A percentile compares a stretch with the other conserved stretches of the same genome.
Conservation (phyloP, 2,113 vertebrate species). For the Gadus chalcogrammus region DNA sequence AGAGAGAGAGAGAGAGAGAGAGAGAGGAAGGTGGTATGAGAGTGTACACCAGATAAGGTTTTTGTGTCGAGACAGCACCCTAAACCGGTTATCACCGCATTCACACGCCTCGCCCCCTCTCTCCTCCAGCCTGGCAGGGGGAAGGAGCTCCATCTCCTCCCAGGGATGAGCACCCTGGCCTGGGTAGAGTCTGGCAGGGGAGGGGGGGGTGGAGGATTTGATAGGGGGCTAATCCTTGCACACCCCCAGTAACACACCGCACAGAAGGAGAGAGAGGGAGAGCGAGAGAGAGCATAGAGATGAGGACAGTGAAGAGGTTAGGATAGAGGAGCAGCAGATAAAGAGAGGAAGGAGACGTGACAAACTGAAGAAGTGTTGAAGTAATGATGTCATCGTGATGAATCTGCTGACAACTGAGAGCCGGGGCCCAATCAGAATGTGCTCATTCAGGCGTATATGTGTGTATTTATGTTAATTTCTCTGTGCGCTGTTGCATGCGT, state of each 20-base stretch:
- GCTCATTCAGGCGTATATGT: constrained; percentile 9
- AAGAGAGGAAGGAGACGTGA: constrained; percentile 54
- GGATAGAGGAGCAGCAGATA: no score
- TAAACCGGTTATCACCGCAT: no score
- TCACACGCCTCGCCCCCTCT: no score
- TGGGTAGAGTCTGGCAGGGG: no score
- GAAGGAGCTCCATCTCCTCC: no score
- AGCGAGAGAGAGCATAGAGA: constrained; percentile 18
- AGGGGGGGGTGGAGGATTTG: neutral
- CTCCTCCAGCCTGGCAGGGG: no score
- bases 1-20: no score
- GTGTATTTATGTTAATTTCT: neutral
- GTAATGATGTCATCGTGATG: constrained; percentile 52
- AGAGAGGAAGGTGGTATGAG: no score
- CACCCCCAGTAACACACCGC: neutral
- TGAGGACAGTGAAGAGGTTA: no score
- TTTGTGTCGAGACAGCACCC: no score
- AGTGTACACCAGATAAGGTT: no score
- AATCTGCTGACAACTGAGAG: constrained; percentile 50
- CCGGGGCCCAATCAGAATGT: constrained; percentile 40
- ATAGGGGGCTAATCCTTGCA: neutral
- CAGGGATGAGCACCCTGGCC: no score
- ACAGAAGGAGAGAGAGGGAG: constrained; percentile 23
- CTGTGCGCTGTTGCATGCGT: neutral
- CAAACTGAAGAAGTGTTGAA: constrained; percentile 56